phyloP scores from a whole-genome alignment of 2,888 invertebrate genomes.

The Isoperla grammatica region DNA sequence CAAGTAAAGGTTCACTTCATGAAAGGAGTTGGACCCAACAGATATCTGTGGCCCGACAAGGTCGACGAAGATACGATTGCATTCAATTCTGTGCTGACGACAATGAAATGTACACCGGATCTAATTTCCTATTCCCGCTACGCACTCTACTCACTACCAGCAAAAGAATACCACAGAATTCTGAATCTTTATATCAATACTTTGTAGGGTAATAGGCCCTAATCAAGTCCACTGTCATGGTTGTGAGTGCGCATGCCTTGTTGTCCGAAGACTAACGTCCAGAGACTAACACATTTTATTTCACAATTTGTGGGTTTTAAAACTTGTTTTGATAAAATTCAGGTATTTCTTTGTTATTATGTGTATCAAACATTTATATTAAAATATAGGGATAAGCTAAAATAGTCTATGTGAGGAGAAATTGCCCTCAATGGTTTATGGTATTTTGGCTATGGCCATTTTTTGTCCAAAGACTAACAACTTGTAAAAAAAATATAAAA shows the following conservation, averaged over 20 bases:
- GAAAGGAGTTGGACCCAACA: background rate
- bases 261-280: constrained; percentile 2
- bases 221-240: background rate
- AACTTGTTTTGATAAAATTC: background rate
- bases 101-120: background rate
- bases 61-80: background rate
- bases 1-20: background rate
- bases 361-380: too few species aligned
- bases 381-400: background rate
- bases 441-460: background rate
- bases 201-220: background rate
- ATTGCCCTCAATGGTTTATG: background rate
- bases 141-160: background rate
- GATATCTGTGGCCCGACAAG: constrained; percentile 2
- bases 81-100: background rate
- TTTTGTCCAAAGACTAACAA: constrained; percentile 1
- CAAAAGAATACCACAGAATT: background rate
- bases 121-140: background rate
- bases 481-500: background rate
- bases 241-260: background rate
- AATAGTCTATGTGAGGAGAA: background rate
- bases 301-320: background rate
- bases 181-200: background rate
- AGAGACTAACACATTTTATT: background rate
- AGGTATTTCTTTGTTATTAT: too few species aligned